Conservation (phyloP, 2,797 vertebrate genomes). For the Melopsittacus undulatus region DNA sequence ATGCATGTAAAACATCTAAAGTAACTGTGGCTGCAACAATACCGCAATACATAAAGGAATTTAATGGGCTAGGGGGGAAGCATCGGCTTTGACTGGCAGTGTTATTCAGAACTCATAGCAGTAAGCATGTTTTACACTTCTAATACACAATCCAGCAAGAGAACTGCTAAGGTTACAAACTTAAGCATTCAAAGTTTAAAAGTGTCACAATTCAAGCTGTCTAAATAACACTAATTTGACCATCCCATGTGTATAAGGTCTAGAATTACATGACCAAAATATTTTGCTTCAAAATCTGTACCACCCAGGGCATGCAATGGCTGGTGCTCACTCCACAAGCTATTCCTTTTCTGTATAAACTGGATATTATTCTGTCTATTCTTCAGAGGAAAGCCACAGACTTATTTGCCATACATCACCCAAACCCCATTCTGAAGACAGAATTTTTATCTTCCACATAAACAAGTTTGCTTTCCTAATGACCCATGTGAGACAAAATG, state of each 20-base stretch:
- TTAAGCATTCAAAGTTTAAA: not conserved
- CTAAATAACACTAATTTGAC: not conserved
- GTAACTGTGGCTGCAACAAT: not conserved
- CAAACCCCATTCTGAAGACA: conserved; percentile 20
- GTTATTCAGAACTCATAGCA: not conserved
- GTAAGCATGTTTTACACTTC: not conserved
- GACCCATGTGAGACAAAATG: conserved; percentile 23
- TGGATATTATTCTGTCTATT: not conserved
- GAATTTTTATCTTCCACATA: conserved; percentile 34
- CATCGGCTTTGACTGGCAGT: not conserved
- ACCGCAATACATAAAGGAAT: conserved; percentile 11
- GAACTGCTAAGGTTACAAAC: not conserved
- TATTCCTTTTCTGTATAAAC: not conserved
- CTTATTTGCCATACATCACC: conserved; percentile 32
- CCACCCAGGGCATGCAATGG: not conserved
- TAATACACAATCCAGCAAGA: not conserved
- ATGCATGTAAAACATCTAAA: conserved; percentile 4
- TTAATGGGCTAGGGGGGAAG: not conserved
- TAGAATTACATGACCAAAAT: not conserved
- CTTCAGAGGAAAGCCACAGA: not conserved
- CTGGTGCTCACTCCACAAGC: not conserved
- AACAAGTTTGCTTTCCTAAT: conserved; percentile 54
- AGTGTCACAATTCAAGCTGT: not conserved
- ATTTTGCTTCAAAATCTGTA: not conserved
- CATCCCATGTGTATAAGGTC: not conserved